These are phyloP conservation scores for Delia radicum DNA, from an alignment of 1,140 invertebrate species.

Conservation along the genomic window DNA sequence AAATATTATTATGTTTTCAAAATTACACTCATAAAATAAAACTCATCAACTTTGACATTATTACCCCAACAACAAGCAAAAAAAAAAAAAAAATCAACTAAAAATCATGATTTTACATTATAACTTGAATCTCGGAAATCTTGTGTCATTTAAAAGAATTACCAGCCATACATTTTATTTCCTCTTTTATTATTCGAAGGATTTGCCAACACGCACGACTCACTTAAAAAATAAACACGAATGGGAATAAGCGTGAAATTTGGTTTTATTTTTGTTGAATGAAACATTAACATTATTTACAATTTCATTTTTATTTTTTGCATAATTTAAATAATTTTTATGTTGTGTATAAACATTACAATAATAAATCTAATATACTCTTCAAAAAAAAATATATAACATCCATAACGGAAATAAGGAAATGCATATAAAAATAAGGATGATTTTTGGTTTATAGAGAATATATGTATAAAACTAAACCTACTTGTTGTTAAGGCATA, in stretches of 20 bases:
- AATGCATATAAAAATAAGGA: not conserved
- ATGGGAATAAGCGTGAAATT: not conserved
- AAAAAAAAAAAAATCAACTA: too few species aligned
- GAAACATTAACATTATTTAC: slow-evolving; percentile 4
- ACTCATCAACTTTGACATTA: too few species aligned
- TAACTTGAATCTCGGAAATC: not conserved
- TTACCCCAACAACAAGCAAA: not conserved
- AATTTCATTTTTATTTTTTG: slow-evolving; percentile 10
- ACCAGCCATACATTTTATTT: not conserved
- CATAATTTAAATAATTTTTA: slow-evolving; percentile 21
- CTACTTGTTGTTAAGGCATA: not conserved
- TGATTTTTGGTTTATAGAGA: too few species aligned
- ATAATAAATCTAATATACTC: slow-evolving; percentile 17
- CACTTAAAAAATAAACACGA: too few species aligned
- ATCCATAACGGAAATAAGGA: not conserved
- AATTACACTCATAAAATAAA: too few species aligned
- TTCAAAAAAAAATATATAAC: not conserved
- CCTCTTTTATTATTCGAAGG: not conserved
- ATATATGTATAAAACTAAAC: not conserved
- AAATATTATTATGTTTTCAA: too few species aligned
- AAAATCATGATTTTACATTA: not conserved
- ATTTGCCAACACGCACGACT: too few species aligned
- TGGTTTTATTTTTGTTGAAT: not conserved
- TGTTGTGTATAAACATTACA: slow-evolving; percentile 4
- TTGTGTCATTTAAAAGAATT: not conserved